Percentiles rank a stretch among this genome's conserved stretches.
Evolutionary conservation across 1,140 invertebrate genomes (phyloP).

Genomic region (Drosophila murphyi): DNA sequence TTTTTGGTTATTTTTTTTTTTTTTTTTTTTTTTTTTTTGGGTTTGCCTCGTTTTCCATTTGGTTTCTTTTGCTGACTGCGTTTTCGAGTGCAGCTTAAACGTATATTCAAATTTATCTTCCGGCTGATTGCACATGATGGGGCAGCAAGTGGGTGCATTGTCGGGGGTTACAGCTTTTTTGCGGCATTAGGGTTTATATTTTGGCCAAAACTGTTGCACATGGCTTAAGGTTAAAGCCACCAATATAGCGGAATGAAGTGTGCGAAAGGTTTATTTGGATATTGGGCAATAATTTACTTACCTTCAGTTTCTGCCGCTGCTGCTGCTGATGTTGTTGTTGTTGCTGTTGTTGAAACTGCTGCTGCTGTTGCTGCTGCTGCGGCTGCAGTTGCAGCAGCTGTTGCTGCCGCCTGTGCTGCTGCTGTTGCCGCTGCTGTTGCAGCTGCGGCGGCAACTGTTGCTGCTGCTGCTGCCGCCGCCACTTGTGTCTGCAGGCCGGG

Average conservation of each 20-base stretch:
- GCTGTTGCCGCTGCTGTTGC: conserved; percentile 10
- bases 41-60: conserved; percentile 31
- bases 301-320: conserved; percentile 6
- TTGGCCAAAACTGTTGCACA: neutral
- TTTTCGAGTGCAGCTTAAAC: conserved; percentile 70
- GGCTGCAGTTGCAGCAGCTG: neutral
- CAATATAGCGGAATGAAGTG: conserved; percentile 59
- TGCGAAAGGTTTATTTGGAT: conserved; percentile 12
- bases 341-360: neutral
- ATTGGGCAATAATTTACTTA: conserved; percentile 27
- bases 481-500: conserved; percentile 33
- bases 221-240: conserved; percentile 24
- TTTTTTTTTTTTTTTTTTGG: conserved; percentile 1
- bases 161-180: conserved; percentile 6
- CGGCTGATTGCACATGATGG: conserved; percentile 57
- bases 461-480: conserved; percentile 8
- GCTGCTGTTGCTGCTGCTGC: conserved; percentile 8
- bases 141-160: conserved; percentile 8
- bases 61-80: conserved; percentile 35
- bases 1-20: neutral
- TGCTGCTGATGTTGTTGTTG: conserved; percentile 3
- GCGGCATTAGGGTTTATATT: conserved; percentile 18
- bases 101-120: conserved; percentile 73
- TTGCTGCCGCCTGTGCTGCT: conserved; percentile 1
- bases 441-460: neutral